Base-by-base conservation (phyloP, 1,140 invertebrate species). In the Hypothenemus hampei region DNA sequence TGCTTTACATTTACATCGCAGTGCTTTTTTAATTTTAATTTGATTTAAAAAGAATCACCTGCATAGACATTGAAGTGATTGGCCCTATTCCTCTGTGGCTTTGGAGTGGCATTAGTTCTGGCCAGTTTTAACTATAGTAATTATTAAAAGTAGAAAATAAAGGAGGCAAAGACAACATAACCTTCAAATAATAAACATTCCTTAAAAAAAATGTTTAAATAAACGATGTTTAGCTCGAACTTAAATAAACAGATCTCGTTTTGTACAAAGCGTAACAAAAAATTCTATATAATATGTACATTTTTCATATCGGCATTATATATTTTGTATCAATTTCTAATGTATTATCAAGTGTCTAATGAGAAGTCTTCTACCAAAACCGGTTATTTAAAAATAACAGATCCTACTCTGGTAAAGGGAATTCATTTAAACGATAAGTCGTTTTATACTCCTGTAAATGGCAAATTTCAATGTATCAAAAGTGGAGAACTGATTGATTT, bases 401-500 rank as follows among this genome's bases (percentile, higher is more conserved):
- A 46, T 18, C 22, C 15, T n/a, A 21, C 8, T 7, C 23, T 48
- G 29, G 44, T 67, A 36, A 62, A 62, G 39, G 72, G 72, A 3
- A 66, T 58, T 6, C 65, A 68, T 26, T 6, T 22, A 10, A 46
- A 63, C 46, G 68, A 73, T 20, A 57, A 63, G 16, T 19, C 18
- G 3, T 72, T 69, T 46, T 78, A 77, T 49, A 50, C 64, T 16
- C 69, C 71, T 56, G 43, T 39, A 1, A 61, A 61, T 8, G 69
- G 66, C 8, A 71, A 72, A 44, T 78, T 78, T 55, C 49, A 55
- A 13, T 78, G 77, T 61, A 65, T 77, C 10, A 21, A 58, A 15
- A 71, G 70, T 13, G 65, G 63, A n/a, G 62, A 68, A 46, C 59
- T 72, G 45, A 71, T 77, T 29, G 59, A 72, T 15, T 86, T 81